Percentiles rank a stretch among this genome's conserved stretches.
These are phyloP conservation scores for Sisor rabdophorus DNA, from an alignment of 2,113 vertebrate species.

Conservation along the genomic window DNA sequence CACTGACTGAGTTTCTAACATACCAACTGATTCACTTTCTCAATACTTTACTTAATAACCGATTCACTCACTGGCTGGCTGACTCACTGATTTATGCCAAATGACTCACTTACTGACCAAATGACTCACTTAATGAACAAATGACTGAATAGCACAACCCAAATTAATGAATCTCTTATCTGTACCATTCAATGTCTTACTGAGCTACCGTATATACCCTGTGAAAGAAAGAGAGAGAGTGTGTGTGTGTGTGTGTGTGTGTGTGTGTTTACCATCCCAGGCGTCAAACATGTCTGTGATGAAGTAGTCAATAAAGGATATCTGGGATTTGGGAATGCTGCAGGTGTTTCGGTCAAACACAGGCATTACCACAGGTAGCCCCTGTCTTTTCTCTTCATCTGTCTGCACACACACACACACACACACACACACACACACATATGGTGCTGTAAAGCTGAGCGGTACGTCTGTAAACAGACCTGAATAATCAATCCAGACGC, in stretches of 20 bases:
- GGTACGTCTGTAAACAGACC: no score
- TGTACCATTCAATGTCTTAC: no score
- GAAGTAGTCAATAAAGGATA: conserved; percentile 98
- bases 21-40: no score
- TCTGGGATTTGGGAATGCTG: conserved; percentile 96
- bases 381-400: conserved; percentile 90
- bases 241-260: background rate
- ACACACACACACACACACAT: conserved; percentile 28
- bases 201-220: no score
- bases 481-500: no score
- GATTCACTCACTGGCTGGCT: background rate
- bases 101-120: background rate
- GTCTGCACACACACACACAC: conserved; percentile 73
- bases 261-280: conserved; percentile 87
- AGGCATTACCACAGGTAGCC: conserved; percentile 93
- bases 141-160: no score
- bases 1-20: no score
- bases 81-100: background rate
- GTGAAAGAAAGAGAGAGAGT: background rate
- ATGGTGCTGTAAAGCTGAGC: no score
- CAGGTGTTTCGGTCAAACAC: conserved; percentile 96
- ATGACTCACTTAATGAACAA: background rate
- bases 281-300: conserved; percentile 97
- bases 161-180: no score
- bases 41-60: no score